These are phyloP conservation scores for Cryptus viduatorius DNA, from an alignment of 2,888 invertebrate species.

Conservation along the genomic window DNA sequence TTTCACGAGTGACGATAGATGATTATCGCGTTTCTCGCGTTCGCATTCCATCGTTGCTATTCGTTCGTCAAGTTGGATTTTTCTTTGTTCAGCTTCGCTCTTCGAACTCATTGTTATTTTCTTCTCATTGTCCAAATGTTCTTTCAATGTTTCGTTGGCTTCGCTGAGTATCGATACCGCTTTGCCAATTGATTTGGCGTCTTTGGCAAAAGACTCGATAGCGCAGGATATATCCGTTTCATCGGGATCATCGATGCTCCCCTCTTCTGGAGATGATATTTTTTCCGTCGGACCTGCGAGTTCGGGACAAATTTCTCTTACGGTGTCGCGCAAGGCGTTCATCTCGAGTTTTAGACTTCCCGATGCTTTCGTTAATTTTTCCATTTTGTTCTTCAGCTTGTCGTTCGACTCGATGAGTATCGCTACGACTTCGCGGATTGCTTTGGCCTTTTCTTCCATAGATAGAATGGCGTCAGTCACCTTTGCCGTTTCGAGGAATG, in stretches of 20 bases:
- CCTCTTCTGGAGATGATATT: slow-evolving; percentile 6
- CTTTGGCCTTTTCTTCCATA: slow-evolving; percentile 53
- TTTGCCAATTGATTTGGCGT: slow-evolving; percentile 49
- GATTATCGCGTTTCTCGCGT: slow-evolving; percentile 52
- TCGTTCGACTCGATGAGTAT: slow-evolving; percentile 49
- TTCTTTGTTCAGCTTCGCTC: slow-evolving; percentile 62
- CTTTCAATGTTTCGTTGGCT: slow-evolving; percentile 63
- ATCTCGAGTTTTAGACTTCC: slow-evolving; percentile 67
- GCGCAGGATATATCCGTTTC: background rate
- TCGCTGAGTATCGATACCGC: slow-evolving; percentile 60
- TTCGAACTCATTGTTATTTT: slow-evolving; percentile 37
- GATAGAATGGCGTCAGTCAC: slow-evolving; percentile 29
- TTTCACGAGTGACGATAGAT: slow-evolving; percentile 46
- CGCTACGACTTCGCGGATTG: background rate
- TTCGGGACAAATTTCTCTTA: slow-evolving; percentile 48
- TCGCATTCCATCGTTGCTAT: slow-evolving; percentile 61
- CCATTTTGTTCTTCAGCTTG: slow-evolving; percentile 58
- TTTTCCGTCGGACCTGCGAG: slow-evolving; percentile 37
- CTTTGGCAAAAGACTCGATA: slow-evolving; percentile 66
- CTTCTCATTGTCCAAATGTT: slow-evolving; percentile 68
- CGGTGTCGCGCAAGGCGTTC: slow-evolving; percentile 48
- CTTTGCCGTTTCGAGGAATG: background rate
- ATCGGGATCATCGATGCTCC: slow-evolving; percentile 14
- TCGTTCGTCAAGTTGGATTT: slow-evolving; percentile 60
- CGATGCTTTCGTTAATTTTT: slow-evolving; percentile 59